Conservation (phyloP, 2,888 invertebrate species). For the Patella pellucida region DNA sequence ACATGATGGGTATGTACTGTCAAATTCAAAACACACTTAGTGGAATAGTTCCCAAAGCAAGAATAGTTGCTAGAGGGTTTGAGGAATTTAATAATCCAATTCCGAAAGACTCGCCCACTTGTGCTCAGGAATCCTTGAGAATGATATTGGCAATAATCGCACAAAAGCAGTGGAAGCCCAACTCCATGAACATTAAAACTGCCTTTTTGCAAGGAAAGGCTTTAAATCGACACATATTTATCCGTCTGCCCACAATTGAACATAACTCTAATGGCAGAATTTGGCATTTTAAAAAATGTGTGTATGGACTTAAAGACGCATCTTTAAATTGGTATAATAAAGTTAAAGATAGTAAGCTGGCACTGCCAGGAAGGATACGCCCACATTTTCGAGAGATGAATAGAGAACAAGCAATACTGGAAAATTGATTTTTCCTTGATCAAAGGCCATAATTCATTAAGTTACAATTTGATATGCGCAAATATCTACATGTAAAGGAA, state of each 20-base stretch:
- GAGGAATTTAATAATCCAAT: conserved; percentile 17
- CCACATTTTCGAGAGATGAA: too few species aligned
- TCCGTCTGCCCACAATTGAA: conserved; percentile 11
- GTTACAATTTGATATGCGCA: too few species aligned
- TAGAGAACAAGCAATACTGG: too few species aligned
- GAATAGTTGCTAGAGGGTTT: conserved; percentile 26
- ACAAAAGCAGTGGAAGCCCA: conserved; percentile 12
- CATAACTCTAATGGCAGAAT: conserved; percentile 7
- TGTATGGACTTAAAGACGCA: conserved; percentile 26
- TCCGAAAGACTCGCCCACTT: conserved; percentile 20
- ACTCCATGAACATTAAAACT: conserved; percentile 21
- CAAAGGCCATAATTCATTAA: too few species aligned
- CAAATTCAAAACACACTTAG: conserved; percentile 8
- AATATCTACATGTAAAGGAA: too few species aligned
- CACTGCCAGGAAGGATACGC: too few species aligned
- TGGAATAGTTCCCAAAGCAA: conserved; percentile 12
- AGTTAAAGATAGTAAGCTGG: too few species aligned
- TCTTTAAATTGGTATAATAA: conserved; percentile 19
- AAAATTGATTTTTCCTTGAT: too few species aligned
- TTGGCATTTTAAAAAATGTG: conserved; percentile 20
- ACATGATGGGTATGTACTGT: conserved; percentile 20
- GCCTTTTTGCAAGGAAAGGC: conserved; percentile 23
- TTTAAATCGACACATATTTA: background rate
- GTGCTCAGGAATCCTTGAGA: conserved; percentile 20
- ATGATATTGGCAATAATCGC: conserved; percentile 19